Conservation (phyloP, 2,797 vertebrate genomes). For the Meda fulgida region DNA sequence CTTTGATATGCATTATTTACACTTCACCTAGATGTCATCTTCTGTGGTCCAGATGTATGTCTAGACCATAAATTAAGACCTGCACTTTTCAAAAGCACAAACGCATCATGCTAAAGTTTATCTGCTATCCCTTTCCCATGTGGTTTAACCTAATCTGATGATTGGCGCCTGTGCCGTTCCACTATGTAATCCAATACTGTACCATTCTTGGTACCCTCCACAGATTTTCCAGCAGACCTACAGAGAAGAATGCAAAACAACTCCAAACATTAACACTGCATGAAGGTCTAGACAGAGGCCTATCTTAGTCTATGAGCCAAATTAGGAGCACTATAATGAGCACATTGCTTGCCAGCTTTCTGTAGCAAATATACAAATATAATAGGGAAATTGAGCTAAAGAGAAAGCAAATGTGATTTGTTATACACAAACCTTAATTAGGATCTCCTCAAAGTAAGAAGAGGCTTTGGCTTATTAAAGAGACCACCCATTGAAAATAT, state of each 20-base stretch:
- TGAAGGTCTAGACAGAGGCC: not conserved
- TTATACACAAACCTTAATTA: slow-evolving; percentile 20
- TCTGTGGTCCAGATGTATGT: not conserved
- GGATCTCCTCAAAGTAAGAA: not conserved
- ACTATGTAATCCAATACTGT: slow-evolving; percentile 68
- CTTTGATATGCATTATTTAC: slow-evolving; percentile 15
- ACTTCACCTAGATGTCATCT: not conserved
- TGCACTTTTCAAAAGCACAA: slow-evolving; percentile 36
- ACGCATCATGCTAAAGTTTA: slow-evolving; percentile 53
- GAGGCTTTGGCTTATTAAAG: slow-evolving; percentile 16
- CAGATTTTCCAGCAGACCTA: slow-evolving; percentile 53
- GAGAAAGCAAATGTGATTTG: slow-evolving; percentile 21
- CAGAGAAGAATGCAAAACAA: slow-evolving; percentile 43
- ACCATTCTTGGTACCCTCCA: slow-evolving; percentile 45
- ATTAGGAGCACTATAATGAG: slow-evolving; percentile 28
- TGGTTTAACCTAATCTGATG: slow-evolving; percentile 60
- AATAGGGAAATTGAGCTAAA: not conserved
- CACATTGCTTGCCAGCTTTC: not conserved
- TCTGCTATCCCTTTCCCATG: slow-evolving; percentile 47
- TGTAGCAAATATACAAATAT: not conserved
- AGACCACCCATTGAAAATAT: slow-evolving; percentile 52
- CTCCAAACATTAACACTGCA: slow-evolving; percentile 42
- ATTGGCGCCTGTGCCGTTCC: slow-evolving; percentile 62
- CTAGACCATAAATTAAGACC: slow-evolving; percentile 6
- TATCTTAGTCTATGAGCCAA: not conserved